phyloP scores from a whole-genome alignment of 1,140 invertebrate genomes.

The Leptestheria dahalacensis region DNA sequence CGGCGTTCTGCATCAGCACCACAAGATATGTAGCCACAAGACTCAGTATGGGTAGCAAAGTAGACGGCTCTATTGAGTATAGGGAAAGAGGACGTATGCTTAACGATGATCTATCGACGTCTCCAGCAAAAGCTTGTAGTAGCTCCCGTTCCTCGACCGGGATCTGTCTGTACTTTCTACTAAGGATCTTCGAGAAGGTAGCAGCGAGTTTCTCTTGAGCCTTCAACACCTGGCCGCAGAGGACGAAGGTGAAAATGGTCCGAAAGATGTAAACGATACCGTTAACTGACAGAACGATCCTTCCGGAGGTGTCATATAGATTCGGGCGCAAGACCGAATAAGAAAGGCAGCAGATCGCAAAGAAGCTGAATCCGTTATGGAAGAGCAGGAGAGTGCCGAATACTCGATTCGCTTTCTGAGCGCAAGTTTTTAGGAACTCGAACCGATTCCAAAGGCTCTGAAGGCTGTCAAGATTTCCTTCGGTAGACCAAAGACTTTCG shows the following conservation, averaged over 20 bases:
- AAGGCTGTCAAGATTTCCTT: background rate
- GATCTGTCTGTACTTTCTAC: background rate
- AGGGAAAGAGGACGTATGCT: background rate
- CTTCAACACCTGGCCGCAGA: background rate
- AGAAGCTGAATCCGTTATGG: background rate
- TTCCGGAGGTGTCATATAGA: background rate
- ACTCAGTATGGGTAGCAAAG: background rate
- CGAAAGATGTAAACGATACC: background rate
- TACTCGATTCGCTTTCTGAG: background rate
- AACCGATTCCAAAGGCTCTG: background rate
- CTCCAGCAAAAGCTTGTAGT: background rate
- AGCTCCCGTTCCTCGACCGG: background rate
- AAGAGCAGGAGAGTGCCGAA: background rate
- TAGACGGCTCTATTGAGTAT: background rate
- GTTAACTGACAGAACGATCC: background rate
- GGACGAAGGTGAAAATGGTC: background rate
- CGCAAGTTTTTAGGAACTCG: background rate
- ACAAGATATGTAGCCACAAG: background rate
- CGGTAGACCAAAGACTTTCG: too few species aligned
- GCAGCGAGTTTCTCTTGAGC: background rate
- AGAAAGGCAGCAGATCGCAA: background rate
- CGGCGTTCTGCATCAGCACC: too few species aligned
- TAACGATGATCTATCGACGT: background rate
- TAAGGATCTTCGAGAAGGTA: background rate
- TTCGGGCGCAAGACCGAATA: background rate